phyloP scores from a whole-genome alignment of 1,140 invertebrate genomes.

The Ceratoteleas bidentatus region DNA sequence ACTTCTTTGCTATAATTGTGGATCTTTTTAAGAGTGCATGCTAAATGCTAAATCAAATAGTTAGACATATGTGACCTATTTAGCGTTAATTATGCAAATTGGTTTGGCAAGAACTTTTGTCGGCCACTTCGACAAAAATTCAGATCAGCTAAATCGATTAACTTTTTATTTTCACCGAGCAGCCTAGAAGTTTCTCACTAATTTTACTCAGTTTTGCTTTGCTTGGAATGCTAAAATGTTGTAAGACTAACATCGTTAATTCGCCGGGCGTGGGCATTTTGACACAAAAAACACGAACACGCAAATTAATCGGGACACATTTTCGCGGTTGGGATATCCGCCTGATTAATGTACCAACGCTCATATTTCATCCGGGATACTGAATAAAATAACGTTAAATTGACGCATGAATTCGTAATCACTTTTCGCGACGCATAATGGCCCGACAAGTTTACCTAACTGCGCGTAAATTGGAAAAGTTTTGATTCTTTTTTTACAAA shows the following conservation, averaged over 20 bases:
- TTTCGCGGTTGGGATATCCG: too few relatives aligned
- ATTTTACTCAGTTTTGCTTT: slow-evolving; percentile 26
- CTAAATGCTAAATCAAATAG: too few relatives aligned
- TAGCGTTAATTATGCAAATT: too few relatives aligned
- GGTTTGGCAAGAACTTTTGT: too few relatives aligned
- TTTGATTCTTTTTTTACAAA: background rate
- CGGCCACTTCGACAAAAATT: background rate
- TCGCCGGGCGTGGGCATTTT: background rate
- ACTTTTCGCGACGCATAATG: background rate
- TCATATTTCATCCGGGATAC: too few relatives aligned
- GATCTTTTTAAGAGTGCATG: too few relatives aligned
- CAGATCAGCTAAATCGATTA: background rate
- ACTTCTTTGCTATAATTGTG: too few relatives aligned
- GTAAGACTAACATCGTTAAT: slow-evolving; percentile 3
- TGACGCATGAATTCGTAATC: background rate
- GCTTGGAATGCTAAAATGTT: slow-evolving; percentile 9
- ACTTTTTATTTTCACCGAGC: slow-evolving; percentile 6
- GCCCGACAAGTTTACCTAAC: background rate
- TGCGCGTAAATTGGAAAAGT: slow-evolving; percentile 5
- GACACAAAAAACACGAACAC: slow-evolving; percentile 1
- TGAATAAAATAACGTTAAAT: background rate
- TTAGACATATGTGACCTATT: too few relatives aligned
- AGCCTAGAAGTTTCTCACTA: slow-evolving; percentile 4
- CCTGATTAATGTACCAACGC: too few relatives aligned
- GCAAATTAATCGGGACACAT: background rate